A percentile compares a stretch with the other conserved stretches of the same genome.
phyloP scores from a whole-genome alignment of 1,140 invertebrate species.

The Danaus melanippus region DNA sequence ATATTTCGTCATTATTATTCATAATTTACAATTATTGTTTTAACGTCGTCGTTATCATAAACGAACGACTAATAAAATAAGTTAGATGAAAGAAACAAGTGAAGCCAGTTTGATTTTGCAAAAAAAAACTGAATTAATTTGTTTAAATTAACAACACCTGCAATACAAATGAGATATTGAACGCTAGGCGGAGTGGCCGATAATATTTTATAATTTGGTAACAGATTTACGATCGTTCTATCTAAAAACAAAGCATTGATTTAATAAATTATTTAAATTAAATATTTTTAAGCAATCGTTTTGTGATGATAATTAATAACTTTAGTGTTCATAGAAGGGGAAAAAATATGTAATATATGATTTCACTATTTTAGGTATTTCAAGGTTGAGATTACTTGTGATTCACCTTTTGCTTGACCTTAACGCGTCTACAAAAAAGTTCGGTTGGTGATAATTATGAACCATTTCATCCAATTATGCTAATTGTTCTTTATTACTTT shows the following conservation, averaged over 20 bases:
- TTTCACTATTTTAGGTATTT: too few species aligned
- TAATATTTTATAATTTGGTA: too few species aligned
- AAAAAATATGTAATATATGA: too few species aligned
- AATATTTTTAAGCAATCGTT: too few species aligned
- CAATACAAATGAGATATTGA: constrained; percentile 27
- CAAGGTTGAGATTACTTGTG: too few species aligned
- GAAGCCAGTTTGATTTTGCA: constrained; percentile 19
- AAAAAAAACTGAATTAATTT: constrained; percentile 40
- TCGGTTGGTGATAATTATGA: constrained; percentile 12
- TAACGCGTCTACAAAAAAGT: neutral
- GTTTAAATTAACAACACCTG: constrained; percentile 59
- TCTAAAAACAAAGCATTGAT: too few species aligned
- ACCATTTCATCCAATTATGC: constrained; percentile 22
- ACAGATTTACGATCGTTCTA: too few species aligned
- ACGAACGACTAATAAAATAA: constrained; percentile 9
- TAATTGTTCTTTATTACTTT: constrained; percentile 18
- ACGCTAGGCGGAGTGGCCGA: too few species aligned
- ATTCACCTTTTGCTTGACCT: constrained; percentile 10
- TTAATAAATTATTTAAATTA: too few species aligned
- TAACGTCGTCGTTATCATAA: constrained; percentile 4
- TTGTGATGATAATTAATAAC: too few species aligned
- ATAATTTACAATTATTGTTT: constrained; percentile 1
- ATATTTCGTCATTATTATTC: too few species aligned
- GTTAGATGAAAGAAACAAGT: constrained; percentile 20
- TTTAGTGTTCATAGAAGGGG: too few species aligned